Evolutionary conservation across 2,113 vertebrate genomes (phyloP).

Genomic region (Myrmecobius fasciatus): DNA sequence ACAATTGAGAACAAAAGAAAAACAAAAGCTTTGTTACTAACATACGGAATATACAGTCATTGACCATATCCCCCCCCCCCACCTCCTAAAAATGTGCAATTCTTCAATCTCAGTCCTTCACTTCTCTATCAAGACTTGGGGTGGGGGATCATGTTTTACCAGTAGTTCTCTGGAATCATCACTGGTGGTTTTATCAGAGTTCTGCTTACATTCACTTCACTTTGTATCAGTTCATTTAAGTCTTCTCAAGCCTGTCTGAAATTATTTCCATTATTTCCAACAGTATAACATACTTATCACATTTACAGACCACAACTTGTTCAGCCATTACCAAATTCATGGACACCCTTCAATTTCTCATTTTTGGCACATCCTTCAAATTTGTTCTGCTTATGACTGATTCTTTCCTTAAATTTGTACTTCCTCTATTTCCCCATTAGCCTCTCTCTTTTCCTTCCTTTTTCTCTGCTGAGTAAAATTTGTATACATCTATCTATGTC

Average conservation of each 20-base stretch:
- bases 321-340: neutral
- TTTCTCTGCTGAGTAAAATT: neutral
- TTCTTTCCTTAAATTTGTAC: neutral
- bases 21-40: neutral
- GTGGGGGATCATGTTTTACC: neutral
- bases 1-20: neutral
- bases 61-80: neutral
- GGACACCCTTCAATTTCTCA: neutral
- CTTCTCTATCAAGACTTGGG: neutral
- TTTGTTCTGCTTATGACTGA: neutral
- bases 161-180: neutral
- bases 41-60: neutral
- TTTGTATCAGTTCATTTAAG: neutral
- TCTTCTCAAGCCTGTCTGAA: neutral
- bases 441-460: neutral
- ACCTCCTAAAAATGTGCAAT: neutral
- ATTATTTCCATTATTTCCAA: neutral
- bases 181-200: too few relatives aligned
- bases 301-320: neutral
- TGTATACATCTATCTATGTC: neutral
- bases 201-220: neutral
- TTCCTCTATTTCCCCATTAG: neutral
- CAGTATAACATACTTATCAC: neutral
- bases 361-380: neutral
- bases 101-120: neutral